Base-by-base conservation (phyloP, 2,797 vertebrate species). In the Psittacula derbiana region DNA sequence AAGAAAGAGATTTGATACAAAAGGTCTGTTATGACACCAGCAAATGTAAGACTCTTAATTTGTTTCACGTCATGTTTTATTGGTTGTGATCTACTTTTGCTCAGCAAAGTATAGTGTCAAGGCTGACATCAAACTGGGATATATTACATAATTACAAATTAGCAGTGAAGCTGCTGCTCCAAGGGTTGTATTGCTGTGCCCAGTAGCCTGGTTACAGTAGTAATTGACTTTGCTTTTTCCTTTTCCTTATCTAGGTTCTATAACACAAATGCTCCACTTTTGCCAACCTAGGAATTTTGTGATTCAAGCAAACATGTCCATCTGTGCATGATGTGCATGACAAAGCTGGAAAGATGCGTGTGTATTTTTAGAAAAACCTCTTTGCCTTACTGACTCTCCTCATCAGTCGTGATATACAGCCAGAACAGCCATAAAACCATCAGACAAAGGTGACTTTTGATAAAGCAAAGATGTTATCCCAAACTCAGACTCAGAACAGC, bases 271-370 rank as follows among this genome's bases (percentile, higher is more conserved):
- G 33, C 12, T 79, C 8, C 60, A 64, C 53, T 91, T 95, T 28
- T 33, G 27, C 80, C 82, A 73, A 86, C 72, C 55, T 20, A 92
- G 70, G 71, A 92, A 91, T 95, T 90, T 31, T 83, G 71, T 85
- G 33, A 20, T 67, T 93, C 46, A 69, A 88, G 86, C 62, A 94
- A 90, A 95, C 67, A 93, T 62, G 16, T 40, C 62, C 23, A 27
- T 79, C 71, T 81, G 46, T 81, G 44, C 75, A 79, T 19, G 62
- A 64, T 16, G 16, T 53, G 43, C 23, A 36, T 38, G 76, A 86
- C 36, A 85, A 88, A 86, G 33, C 23, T 85, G 55, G 53, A 88
- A 80, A 67, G 57, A 62, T 1, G 0, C 10, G 7, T 21, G 13
- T n/a, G 10, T 57, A 66, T 24, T 80, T 67, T 73, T 46, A 74